Percentiles rank a stretch among this genome's conserved stretches.
phyloP scores from a whole-genome alignment of 2,888 invertebrate species.

The Andrena fulva region DNA sequence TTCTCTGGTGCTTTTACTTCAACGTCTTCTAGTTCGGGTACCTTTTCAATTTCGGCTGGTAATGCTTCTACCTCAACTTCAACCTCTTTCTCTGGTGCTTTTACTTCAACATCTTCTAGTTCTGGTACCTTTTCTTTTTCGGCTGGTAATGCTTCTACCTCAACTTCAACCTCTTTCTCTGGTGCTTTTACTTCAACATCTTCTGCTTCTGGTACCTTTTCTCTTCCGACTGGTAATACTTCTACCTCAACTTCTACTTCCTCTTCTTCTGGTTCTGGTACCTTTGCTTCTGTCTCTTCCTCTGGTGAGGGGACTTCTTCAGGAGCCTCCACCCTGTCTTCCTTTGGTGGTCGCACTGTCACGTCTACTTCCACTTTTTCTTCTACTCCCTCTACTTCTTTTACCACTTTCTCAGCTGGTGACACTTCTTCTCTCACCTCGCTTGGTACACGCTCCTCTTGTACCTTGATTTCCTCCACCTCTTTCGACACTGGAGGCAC shows the following conservation, averaged over 20 bases:
- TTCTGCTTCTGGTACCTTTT: neutral
- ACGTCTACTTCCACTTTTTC: slow-evolving; percentile 1
- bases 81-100: neutral
- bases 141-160: neutral
- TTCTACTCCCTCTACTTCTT: neutral
- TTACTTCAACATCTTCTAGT: neutral
- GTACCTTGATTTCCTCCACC: neutral
- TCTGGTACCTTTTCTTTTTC: neutral
- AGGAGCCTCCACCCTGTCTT: neutral
- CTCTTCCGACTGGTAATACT: neutral
- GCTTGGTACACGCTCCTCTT: neutral
- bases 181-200: neutral
- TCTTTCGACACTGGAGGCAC: neutral
- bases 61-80: slow-evolving; percentile 13
- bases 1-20: neutral
- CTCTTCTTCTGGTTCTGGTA: neutral
- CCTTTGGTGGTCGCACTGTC: neutral
- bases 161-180: neutral
- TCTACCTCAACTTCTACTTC: slow-evolving; percentile 11
- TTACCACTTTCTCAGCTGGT: neutral
- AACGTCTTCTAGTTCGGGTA: neutral
- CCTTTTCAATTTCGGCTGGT: neutral
- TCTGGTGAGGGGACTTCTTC: neutral
- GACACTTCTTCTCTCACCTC: too few species aligned
- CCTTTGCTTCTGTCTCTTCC: neutral